Percentiles rank a stretch among this genome's conserved stretches.
Conservation (phyloP, 2,888 invertebrate genomes). For the Erpobdella octoculata region DNA sequence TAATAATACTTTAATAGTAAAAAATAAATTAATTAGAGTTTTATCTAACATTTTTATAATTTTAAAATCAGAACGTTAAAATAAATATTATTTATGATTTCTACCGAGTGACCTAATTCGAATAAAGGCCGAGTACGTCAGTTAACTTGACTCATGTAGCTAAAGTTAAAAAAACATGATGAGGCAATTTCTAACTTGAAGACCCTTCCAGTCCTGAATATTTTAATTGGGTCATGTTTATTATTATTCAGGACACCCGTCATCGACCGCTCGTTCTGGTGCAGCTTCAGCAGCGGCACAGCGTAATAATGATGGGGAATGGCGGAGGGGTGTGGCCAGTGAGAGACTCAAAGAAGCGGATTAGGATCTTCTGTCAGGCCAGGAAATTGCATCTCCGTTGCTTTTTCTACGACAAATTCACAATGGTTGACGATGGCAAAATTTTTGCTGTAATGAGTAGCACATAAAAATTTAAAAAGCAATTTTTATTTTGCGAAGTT, state of each 20-base stretch:
- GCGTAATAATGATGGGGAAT: constrained; percentile 12
- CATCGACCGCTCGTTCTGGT: constrained; percentile 1
- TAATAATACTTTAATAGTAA: too few relatives aligned
- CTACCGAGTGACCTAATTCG: too few relatives aligned
- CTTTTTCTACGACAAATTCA: constrained; percentile 10
- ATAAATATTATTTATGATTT: too few relatives aligned
- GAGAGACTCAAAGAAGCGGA: constrained; percentile 11
- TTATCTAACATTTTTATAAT: too few relatives aligned
- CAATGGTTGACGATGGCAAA: constrained; percentile 5
- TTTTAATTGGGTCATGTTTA: constrained; percentile 9
- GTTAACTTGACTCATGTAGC: too few relatives aligned
- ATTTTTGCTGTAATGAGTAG: neutral
- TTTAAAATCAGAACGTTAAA: too few relatives aligned
- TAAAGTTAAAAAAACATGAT: too few relatives aligned
- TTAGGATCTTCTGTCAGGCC: constrained; percentile 10
- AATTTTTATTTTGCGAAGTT: neutral
- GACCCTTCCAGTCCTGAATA: too few relatives aligned
- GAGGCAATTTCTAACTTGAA: too few relatives aligned
- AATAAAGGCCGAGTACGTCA: too few relatives aligned
- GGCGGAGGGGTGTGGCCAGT: constrained; percentile 8
- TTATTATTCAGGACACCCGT: constrained; percentile 8
- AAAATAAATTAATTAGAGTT: too few relatives aligned
- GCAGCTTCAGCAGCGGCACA: constrained; percentile 12
- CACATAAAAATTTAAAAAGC: constrained; percentile 6
- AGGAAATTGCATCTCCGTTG: constrained; percentile 8